Percentiles rank a stretch among this genome's conserved stretches.
Evolutionary conservation across 2,113 vertebrate genomes (phyloP).

Genomic region (Romanogobio albipinnatus): DNA sequence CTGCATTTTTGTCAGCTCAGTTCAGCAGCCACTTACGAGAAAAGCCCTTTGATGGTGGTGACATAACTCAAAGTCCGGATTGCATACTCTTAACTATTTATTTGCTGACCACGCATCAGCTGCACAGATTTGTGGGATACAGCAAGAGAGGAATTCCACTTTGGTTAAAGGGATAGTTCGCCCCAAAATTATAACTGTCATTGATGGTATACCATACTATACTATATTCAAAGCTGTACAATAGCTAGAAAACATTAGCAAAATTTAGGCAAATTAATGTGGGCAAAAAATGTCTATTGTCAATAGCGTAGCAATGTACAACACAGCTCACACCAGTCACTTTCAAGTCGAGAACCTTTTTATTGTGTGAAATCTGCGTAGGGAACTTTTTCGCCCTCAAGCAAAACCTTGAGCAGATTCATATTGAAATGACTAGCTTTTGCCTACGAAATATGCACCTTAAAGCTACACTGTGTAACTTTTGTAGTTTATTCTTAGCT

Average conservation of each 20-base stretch:
- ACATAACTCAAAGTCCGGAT: slow-evolving; percentile 27
- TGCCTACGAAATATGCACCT: neutral
- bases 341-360: neutral
- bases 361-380: too few species aligned
- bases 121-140: neutral
- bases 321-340: neutral
- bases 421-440: neutral
- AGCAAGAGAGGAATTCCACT: neutral
- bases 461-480: too few species aligned
- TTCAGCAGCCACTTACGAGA: slow-evolving; percentile 23
- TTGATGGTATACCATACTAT: neutral
- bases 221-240: neutral
- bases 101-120: slow-evolving; percentile 21
- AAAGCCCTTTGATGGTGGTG: slow-evolving; percentile 24
- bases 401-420: neutral
- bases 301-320: neutral
- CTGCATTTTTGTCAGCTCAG: neutral
- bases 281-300: neutral
- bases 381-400: neutral
- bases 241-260: too few species aligned
- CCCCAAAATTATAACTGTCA: neutral
- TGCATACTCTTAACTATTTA: slow-evolving; percentile 11
- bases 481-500: too few species aligned
- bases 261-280: too few species aligned
- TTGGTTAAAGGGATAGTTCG: neutral